Evolutionary conservation across 1,140 invertebrate genomes (phyloP).

Genomic region (Sinonovacula constricta): DNA sequence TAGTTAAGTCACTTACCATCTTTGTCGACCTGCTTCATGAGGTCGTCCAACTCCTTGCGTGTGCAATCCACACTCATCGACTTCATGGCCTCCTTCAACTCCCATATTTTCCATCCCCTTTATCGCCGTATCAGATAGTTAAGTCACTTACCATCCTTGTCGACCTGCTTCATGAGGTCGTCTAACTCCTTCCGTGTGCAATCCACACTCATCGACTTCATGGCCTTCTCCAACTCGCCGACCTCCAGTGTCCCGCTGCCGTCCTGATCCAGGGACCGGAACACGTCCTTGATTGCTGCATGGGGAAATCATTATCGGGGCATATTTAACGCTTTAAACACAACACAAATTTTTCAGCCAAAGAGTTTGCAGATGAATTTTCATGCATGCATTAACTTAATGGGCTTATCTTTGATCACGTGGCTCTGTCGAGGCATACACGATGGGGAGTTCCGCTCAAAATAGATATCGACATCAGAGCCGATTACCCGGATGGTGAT

Average conservation of each 20-base stretch:
- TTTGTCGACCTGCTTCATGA: too few species aligned
- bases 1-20: too few species aligned
- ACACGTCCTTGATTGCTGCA: constrained; percentile 40
- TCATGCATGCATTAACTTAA: not conserved
- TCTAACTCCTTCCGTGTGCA: constrained; percentile 14
- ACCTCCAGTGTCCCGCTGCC: constrained; percentile 22
- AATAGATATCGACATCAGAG: too few species aligned
- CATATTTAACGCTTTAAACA: not conserved
- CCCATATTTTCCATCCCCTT: too few species aligned
- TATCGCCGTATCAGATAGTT: too few species aligned
- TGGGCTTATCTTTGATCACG: not conserved
- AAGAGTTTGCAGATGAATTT: not conserved
- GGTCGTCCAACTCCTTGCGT: too few species aligned
- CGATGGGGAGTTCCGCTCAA: too few species aligned
- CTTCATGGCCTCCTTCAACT: too few species aligned
- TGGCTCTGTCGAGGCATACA: not conserved
- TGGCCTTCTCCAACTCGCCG: constrained; percentile 33
- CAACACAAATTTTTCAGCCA: not conserved
- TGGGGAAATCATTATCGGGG: not conserved
- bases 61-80: too few species aligned
- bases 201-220: constrained; percentile 34
- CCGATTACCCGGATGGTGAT: too few species aligned
- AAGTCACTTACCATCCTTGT: constrained; percentile 27
- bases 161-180: constrained; percentile 27
- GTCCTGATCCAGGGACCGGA: constrained; percentile 24